Evolutionary conservation across 2,113 vertebrate species (phyloP).

Genomic region (Pipra filicauda): DNA sequence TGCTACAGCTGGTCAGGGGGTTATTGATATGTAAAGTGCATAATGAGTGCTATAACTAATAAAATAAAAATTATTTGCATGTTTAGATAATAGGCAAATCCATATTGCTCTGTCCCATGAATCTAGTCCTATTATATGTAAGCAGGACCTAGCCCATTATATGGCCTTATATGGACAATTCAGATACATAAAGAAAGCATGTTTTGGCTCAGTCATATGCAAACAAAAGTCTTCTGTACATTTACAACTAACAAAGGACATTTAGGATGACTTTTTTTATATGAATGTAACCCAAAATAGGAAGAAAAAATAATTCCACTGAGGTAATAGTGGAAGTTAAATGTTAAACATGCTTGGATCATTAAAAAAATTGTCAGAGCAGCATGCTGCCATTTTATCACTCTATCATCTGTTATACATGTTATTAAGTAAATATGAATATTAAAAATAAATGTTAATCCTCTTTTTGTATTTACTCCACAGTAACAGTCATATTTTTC

Average conservation of each 20-base stretch:
- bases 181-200: background rate
- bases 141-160: background rate
- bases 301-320: constrained; percentile 14
- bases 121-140: background rate
- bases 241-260: background rate
- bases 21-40: background rate
- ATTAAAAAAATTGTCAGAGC: background rate
- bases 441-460: background rate
- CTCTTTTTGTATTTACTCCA: background rate
- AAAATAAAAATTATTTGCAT: background rate
- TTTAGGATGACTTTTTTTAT: background rate
- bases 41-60: background rate
- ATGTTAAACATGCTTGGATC: background rate
- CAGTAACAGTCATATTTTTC: background rate
- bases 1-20: background rate
- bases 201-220: background rate
- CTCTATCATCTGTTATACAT: background rate
- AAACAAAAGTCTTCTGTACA: background rate
- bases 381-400: constrained; percentile 39
- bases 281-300: background rate
- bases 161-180: background rate
- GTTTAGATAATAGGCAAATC: background rate
- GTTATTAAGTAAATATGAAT: background rate
- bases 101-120: background rate
- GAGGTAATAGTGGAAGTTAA: background rate